Percentiles rank a stretch among this genome's conserved stretches.
Evolutionary conservation across 1,140 invertebrate genomes (phyloP).

Genomic region (Vanessa tameamea): DNA sequence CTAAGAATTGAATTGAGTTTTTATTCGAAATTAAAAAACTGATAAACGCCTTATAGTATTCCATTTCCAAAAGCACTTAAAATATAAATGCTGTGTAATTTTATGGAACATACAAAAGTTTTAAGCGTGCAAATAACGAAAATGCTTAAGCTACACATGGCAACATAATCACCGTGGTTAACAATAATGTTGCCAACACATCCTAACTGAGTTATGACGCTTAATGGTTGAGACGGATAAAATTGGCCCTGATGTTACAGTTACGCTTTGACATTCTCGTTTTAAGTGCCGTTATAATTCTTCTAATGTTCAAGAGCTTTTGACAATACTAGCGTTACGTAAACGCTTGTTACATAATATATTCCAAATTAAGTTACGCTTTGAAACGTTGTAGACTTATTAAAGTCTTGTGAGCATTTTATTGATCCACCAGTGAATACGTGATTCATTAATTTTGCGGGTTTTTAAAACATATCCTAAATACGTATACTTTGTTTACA

Average conservation of each 20-base stretch:
- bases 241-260: constrained; percentile 42
- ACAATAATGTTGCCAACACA: constrained; percentile 39
- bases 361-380: not conserved
- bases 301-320: constrained; percentile 36
- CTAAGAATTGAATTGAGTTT: no score
- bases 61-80: no score
- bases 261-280: constrained; percentile 44
- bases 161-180: constrained; percentile 38
- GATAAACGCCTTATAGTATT: no score
- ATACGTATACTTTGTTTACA: no score
- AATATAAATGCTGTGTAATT: no score
- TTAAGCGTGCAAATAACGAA: not conserved
- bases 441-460: no score
- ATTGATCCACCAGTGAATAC: no score
- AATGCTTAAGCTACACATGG: constrained; percentile 33
- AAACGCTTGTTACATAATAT: not conserved
- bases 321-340: constrained; percentile 23
- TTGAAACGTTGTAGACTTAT: no score
- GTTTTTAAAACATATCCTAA: no score
- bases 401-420: no score
- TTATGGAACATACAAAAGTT: not conserved
- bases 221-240: constrained; percentile 42
- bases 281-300: constrained; percentile 42
- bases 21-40: no score
- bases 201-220: constrained; percentile 48